Percentiles rank a stretch among this genome's conserved stretches.
Evolutionary conservation across 2,888 invertebrate species (phyloP).

Genomic region (Tetanocera ferruginea): DNA sequence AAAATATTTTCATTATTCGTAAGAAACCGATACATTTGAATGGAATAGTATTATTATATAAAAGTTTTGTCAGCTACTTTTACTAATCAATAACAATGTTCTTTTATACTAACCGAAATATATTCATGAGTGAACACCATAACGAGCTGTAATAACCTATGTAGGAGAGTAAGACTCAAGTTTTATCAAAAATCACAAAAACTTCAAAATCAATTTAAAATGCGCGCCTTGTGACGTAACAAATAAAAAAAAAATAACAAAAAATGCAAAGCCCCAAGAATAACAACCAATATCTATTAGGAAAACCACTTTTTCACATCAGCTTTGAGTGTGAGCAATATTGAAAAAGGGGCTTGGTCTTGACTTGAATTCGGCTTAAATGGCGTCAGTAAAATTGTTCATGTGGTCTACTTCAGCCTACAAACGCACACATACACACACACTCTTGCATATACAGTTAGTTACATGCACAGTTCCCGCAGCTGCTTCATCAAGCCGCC

Average conservation of each 20-base stretch:
- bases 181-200: slow-evolving; percentile 1
- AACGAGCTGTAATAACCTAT: too few relatives aligned
- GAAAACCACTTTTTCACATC: neutral
- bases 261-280: neutral
- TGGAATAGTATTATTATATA: too few relatives aligned
- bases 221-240: slow-evolving; percentile 14
- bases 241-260: neutral
- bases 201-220: slow-evolving; percentile 2
- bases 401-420: slow-evolving; percentile 6
- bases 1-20: too few relatives aligned
- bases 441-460: neutral
- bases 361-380: slow-evolving; percentile 27
- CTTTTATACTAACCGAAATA: too few relatives aligned
- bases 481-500: slow-evolving; percentile 13
- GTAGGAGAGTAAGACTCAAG: neutral
- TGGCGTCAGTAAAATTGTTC: slow-evolving; percentile 32
- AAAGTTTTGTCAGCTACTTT: too few relatives aligned
- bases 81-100: too few relatives aligned
- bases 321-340: neutral
- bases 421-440: slow-evolving; percentile 17
- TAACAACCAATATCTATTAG: neutral
- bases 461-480: neutral
- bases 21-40: too few relatives aligned
- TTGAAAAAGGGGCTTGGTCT: slow-evolving; percentile 35
- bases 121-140: too few relatives aligned